A percentile compares a stretch with the other conserved stretches of the same genome.
These are phyloP conservation scores for Chiloscyllium punctatum DNA, from an alignment of 2,797 vertebrate species.

Conservation along the genomic window DNA sequence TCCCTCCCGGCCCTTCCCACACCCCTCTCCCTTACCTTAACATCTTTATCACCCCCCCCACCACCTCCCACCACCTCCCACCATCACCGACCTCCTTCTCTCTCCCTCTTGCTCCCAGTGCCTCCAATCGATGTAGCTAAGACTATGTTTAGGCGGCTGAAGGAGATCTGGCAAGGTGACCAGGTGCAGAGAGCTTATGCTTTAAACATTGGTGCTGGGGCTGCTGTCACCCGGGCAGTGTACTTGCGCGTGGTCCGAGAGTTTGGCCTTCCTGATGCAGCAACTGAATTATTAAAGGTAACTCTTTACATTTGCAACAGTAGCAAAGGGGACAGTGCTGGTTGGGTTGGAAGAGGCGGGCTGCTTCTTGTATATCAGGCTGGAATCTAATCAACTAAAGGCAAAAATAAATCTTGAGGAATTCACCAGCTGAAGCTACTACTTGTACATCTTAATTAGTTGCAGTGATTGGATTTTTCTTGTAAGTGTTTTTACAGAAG, in stretches of 20 bases:
- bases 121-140: background rate
- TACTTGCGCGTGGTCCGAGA: slow-evolving; percentile 15
- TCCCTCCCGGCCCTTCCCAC: too few species aligned
- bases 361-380: background rate
- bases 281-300: slow-evolving; percentile 23
- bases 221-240: background rate
- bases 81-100: background rate
- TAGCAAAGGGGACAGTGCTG: background rate
- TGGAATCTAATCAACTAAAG: background rate
- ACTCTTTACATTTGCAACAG: background rate
- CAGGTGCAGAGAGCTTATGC: slow-evolving; percentile 7
- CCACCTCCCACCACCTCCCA: too few species aligned
- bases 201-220: slow-evolving; percentile 24
- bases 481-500: background rate
- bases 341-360: background rate
- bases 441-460: background rate
- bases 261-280: background rate
- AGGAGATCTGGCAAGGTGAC: slow-evolving; percentile 10
- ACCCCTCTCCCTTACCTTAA: too few species aligned
- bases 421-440: background rate
- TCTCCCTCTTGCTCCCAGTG: background rate
- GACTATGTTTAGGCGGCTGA: slow-evolving; percentile 1
- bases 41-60: too few species aligned
- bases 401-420: background rate
- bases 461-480: background rate